phyloP scores from a whole-genome alignment of 2,888 invertebrate species.

The Erebia ligea region DNA sequence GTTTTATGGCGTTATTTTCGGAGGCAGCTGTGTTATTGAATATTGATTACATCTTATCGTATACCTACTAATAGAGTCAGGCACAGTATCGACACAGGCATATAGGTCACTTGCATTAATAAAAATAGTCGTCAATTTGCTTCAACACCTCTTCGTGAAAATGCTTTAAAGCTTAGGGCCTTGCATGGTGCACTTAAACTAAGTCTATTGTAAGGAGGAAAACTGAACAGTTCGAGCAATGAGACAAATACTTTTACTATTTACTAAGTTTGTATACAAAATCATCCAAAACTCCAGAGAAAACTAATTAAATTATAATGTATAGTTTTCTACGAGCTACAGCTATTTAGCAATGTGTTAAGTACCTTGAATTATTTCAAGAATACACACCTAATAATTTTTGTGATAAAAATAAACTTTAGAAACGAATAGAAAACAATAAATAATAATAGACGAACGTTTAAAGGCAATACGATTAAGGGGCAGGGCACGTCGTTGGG shows the following conservation, averaged over 20 bases:
- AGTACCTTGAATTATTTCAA: neutral
- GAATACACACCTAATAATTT: neutral
- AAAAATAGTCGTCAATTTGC: no score
- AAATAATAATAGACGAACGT: conserved; percentile 50
- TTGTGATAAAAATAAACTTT: conserved; percentile 39
- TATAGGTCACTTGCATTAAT: no score
- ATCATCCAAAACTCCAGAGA: no score
- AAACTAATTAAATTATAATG: no score
- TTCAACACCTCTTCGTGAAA: no score
- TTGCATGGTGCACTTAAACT: no score
- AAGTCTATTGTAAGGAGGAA: no score
- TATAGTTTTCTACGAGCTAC: neutral
- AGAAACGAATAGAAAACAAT: conserved; percentile 57
- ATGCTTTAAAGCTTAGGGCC: no score
- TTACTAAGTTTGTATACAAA: no score
- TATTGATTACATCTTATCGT: neutral
- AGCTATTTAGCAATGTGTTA: neutral
- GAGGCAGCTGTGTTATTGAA: conserved; percentile 6
- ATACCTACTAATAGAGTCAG: neutral
- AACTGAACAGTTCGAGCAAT: no score
- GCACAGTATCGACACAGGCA: no score
- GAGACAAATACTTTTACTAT: no score
- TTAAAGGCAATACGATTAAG: conserved; percentile 61
- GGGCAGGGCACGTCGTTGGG: conserved; percentile 71
- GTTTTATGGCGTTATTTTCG: conserved; percentile 20